Base-by-base conservation (phyloP, 2,113 vertebrate genomes). In the Eulacestoma nigropectus region DNA sequence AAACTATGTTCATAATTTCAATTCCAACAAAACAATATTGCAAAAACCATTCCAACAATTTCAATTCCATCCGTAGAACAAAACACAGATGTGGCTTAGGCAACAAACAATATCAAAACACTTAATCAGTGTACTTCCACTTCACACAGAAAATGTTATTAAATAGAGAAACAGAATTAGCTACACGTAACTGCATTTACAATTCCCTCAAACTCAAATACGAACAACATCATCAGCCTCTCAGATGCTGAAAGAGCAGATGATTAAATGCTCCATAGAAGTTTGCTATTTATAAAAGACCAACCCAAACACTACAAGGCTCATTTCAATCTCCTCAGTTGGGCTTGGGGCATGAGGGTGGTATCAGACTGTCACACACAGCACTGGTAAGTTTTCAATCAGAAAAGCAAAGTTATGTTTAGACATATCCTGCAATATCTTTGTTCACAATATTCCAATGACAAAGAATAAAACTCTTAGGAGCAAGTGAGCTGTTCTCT, bases 361-460 rank as follows among this genome's bases (percentile, higher is more conserved):
- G 3, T 22, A 30, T 21, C 23, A 52, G 23, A 32, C 19, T 41
- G 10, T 26, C 0, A 0, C n/a, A 49, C 18, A 7, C 39, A 59
- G 47, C 13, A 29, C 4, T 4, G 11, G 0, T 9, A 49, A 64
- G 18, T 15, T 82, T 57, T n/a, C 47, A 42, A 6, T 10, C 11
- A 46, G 26, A 53, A 77, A 12, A 67, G 11, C 26, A 64, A 70
- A 80, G 22, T 23, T 32, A 22, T 4, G 2, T 18, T 53, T n/a
- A 15, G 9, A 49, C 0, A 0, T 11, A 69, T 11, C 53, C 67
- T 76, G 25, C 33, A n/a, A 9, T 29, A 41, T 7, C 39, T 88
- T 55, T 55, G 49, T 13, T 80, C 21, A 60, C 16, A 29, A n/a
- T 37, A 53, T 21, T 49, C 52, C 37, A 62, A 18, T 11, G 19